phyloP scores from a whole-genome alignment of 2,113 vertebrate genomes.

The Chrysemys picta region DNA sequence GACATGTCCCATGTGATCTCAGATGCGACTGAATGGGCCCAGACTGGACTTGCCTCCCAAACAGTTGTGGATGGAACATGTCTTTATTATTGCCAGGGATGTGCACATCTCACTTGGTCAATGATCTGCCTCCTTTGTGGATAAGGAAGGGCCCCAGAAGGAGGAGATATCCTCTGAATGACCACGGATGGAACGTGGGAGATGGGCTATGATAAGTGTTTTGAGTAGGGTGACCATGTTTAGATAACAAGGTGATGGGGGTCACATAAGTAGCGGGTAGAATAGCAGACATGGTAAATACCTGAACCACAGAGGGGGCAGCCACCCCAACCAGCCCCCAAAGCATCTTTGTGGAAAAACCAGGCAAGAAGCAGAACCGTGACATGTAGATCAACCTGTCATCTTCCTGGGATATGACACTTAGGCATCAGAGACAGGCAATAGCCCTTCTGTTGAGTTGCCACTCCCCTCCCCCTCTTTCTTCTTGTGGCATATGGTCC shows the following conservation, averaged over 20 bases:
- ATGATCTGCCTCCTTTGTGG: background rate
- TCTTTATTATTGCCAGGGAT: background rate
- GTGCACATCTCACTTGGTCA: background rate
- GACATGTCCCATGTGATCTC: background rate
- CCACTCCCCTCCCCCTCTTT: background rate
- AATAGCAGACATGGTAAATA: background rate
- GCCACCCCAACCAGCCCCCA: background rate
- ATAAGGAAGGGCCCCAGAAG: background rate
- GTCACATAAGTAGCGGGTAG: background rate
- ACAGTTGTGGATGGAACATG: background rate
- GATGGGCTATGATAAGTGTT: background rate
- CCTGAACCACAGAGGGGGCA: background rate
- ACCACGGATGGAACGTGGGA: background rate
- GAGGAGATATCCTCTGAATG: background rate
- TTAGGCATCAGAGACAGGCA: background rate
- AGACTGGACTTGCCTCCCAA: background rate
- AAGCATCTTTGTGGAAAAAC: background rate
- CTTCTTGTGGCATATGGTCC: background rate
- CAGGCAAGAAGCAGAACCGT: background rate
- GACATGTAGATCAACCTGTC: fast-evolving
- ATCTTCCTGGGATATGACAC: background rate
- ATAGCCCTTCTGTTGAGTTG: background rate
- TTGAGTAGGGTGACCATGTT: too few relatives aligned
- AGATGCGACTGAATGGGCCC: background rate
- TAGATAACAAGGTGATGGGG: background rate